Conservation (phyloP, 2,888 invertebrate species). For the Ectemnius cavifrons region DNA sequence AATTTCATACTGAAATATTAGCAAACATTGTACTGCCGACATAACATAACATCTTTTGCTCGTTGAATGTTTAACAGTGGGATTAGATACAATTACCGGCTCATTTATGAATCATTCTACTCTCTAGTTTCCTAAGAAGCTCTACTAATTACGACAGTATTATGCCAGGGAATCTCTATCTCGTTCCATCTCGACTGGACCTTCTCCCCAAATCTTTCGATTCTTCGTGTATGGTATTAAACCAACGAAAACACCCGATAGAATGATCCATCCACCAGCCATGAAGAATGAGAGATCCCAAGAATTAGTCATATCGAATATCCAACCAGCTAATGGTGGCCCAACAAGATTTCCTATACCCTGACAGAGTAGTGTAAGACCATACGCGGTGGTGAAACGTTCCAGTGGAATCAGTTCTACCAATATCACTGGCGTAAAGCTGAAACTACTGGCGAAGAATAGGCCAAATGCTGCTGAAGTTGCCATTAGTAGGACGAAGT, state of each 20-base stretch:
- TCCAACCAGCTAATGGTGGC: constrained; percentile 92
- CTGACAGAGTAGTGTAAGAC: constrained; percentile 91
- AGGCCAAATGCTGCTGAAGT: constrained; percentile 88
- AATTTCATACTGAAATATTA: no score
- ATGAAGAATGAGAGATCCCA: constrained; percentile 91
- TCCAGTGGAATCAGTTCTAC: constrained; percentile 93
- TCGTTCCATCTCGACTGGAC: constrained; percentile 78
- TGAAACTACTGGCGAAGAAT: constrained; percentile 94
- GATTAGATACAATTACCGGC: no score
- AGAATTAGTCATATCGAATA: constrained; percentile 83
- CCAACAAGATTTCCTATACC: constrained; percentile 95
- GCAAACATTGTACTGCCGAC: no score
- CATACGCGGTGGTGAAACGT: constrained; percentile 95
- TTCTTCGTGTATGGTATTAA: constrained; percentile 85
- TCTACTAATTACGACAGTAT: background rate
- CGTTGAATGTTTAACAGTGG: no score
- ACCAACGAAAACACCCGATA: constrained; percentile 86
- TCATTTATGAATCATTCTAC: no score
- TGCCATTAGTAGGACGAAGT: constrained; percentile 79
- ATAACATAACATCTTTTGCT: no score
- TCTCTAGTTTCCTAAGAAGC: no score
- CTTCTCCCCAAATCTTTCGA: constrained; percentile 81
- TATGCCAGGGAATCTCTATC: constrained; percentile 70
- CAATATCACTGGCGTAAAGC: constrained; percentile 93
- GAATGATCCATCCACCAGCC: constrained; percentile 89